These are phyloP conservation scores for Antitype chi DNA, from an alignment of 2,888 invertebrate genomes.

Conservation along the genomic window DNA sequence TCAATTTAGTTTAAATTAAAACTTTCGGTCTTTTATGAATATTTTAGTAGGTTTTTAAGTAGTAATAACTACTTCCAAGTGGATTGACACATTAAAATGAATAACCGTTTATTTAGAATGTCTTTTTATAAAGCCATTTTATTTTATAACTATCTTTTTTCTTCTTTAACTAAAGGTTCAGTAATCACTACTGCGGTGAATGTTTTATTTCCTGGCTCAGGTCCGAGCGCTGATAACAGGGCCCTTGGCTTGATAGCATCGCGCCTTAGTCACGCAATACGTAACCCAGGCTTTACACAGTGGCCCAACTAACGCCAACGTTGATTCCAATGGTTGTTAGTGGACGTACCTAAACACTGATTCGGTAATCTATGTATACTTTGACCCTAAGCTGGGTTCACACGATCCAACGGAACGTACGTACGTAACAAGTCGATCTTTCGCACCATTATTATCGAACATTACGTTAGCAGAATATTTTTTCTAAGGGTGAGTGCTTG, in stretches of 20 bases:
- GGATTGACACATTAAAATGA: conserved; percentile 52
- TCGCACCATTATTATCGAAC: not conserved
- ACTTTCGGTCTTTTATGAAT: conserved; percentile 23
- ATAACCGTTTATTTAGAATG: conserved; percentile 8
- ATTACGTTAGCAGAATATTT: not conserved
- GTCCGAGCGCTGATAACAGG: conserved; percentile 79
- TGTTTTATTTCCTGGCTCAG: conserved; percentile 83
- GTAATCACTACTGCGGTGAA: conserved; percentile 73
- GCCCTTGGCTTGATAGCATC: conserved; percentile 77
- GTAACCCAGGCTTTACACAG: conserved; percentile 36
- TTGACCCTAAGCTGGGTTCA: conserved; percentile 2
- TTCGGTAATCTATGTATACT: conserved; percentile 11
- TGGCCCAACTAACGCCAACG: conserved; percentile 33
- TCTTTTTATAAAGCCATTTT: conserved; percentile 38
- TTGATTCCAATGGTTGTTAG: conserved; percentile 9
- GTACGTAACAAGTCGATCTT: not conserved
- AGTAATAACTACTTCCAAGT: conserved; percentile 8
- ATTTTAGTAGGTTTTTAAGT: conserved; percentile 18
- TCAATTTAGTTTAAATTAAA: conserved; percentile 33
- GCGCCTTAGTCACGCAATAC: conserved; percentile 81
- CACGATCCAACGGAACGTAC: not conserved
- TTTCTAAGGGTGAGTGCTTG: conserved; percentile 1
- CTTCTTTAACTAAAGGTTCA: conserved; percentile 48
- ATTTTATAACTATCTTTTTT: conserved; percentile 20
- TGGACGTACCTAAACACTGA: not conserved